Evolutionary conservation across 2,113 vertebrate genomes (phyloP).

Genomic region (Ceyx melanurus): DNA sequence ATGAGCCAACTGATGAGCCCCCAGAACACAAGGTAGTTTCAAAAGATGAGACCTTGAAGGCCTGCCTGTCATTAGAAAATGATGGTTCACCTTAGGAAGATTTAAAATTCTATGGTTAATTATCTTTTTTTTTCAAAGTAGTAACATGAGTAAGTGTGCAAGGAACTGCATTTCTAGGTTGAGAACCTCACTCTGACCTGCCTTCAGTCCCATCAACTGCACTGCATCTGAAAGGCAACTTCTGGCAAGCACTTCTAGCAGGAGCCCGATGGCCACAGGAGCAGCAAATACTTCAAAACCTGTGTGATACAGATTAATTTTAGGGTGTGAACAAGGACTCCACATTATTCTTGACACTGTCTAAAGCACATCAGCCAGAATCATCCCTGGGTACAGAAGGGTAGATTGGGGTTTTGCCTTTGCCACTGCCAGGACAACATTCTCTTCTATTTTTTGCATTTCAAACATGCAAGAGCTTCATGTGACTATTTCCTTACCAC

Average conservation of each 20-base stretch:
- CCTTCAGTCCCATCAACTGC: not conserved
- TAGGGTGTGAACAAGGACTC: not conserved
- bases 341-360: not conserved
- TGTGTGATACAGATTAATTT: not conserved
- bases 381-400: not conserved
- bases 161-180: not conserved
- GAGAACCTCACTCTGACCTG: not conserved
- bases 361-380: not conserved
- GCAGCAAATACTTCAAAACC: not conserved
- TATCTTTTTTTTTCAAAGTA: not conserved
- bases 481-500: not conserved
- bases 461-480: not conserved
- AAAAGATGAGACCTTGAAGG: not conserved
- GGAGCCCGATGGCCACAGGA: not conserved
- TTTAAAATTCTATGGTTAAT: not conserved
- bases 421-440: not conserved
- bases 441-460: rapidly evolving
- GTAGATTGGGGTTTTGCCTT: not conserved
- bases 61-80: not conserved
- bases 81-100: not conserved
- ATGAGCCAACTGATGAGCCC: rapidly evolving
- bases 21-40: rapidly evolving
- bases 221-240: not conserved
- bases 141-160: not conserved
- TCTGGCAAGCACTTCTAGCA: not conserved